Conservation (phyloP, 2,113 vertebrate species). For the Accipiter virgatus region DNA sequence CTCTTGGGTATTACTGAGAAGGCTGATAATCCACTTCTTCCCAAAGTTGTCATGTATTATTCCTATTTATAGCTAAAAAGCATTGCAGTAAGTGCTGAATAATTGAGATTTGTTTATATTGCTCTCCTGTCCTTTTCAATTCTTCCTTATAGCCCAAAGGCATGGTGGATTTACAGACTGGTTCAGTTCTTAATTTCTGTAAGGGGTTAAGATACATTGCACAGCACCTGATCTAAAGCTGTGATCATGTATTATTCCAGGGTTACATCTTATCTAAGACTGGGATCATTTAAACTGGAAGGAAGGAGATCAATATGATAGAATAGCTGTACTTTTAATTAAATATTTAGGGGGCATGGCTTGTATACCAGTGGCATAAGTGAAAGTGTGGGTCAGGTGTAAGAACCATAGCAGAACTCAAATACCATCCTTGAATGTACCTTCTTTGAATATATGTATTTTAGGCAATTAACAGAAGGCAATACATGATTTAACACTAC, state of each 20-base stretch:
- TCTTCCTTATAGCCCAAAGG: not conserved
- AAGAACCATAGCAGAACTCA: not conserved
- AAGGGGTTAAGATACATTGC: not conserved
- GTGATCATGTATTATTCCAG: not conserved
- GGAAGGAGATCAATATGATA: not conserved
- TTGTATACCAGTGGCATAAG: not conserved
- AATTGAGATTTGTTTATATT: constrained; percentile 15
- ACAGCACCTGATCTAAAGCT: not conserved
- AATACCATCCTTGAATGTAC: not conserved
- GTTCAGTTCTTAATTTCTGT: not conserved
- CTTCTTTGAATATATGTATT: not conserved
- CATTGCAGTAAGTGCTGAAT: not conserved
- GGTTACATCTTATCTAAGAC: not conserved
- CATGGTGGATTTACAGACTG: not conserved
- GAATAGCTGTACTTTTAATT: constrained; percentile 1
- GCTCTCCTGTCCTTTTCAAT: not conserved
- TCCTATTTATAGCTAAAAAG: not conserved
- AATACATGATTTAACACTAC: not conserved
- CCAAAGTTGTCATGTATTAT: not conserved
- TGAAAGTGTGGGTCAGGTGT: not conserved
- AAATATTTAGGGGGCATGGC: not conserved
- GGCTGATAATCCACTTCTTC: not conserved
- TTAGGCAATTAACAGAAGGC: not conserved
- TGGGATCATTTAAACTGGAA: not conserved
- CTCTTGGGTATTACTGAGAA: not conserved